Evolutionary conservation across 2,888 invertebrate genomes (phyloP).

Genomic region (Darwinula stevensoni): DNA sequence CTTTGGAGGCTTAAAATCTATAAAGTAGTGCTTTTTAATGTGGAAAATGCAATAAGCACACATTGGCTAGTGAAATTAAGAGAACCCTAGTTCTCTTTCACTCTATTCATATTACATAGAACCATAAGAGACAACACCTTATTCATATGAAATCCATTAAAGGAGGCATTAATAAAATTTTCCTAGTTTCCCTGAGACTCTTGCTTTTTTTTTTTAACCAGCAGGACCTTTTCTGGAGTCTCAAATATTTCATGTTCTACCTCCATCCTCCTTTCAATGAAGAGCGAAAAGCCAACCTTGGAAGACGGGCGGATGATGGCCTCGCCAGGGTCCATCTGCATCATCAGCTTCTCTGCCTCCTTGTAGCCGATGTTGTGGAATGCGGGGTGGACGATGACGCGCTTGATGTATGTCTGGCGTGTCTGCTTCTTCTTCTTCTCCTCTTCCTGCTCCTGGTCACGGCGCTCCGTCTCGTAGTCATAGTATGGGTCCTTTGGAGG

Average conservation of each 20-base stretch:
- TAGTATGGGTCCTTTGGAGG: slow-evolving; percentile 68
- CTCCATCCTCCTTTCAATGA: no score
- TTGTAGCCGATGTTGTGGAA: slow-evolving; percentile 87
- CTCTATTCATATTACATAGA: neutral
- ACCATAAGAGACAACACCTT: neutral
- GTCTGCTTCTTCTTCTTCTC: slow-evolving; percentile 45
- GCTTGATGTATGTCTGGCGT: slow-evolving; percentile 59
- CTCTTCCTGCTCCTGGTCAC: slow-evolving; percentile 41
- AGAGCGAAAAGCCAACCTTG: no score
- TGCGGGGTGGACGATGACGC: slow-evolving; percentile 88
- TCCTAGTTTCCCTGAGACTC: no score
- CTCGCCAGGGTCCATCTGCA: slow-evolving; percentile 80
- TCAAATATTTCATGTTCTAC: no score
- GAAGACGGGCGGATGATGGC: slow-evolving; percentile 86
- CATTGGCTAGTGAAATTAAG: neutral
- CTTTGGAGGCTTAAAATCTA: neutral
- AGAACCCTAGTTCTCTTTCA: neutral
- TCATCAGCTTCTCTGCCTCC: slow-evolving; percentile 71
- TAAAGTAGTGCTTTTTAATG: neutral
- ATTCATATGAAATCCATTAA: neutral
- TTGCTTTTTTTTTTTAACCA: no score
- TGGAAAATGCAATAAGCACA: neutral
- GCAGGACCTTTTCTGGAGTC: no score
- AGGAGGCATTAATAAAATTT: no score
- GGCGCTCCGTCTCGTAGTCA: slow-evolving; percentile 53